Evolutionary conservation across 2,113 vertebrate species (phyloP), one percentile per base, ranked within the genome.

Genomic region (Saimiri boliviensis): DNA sequence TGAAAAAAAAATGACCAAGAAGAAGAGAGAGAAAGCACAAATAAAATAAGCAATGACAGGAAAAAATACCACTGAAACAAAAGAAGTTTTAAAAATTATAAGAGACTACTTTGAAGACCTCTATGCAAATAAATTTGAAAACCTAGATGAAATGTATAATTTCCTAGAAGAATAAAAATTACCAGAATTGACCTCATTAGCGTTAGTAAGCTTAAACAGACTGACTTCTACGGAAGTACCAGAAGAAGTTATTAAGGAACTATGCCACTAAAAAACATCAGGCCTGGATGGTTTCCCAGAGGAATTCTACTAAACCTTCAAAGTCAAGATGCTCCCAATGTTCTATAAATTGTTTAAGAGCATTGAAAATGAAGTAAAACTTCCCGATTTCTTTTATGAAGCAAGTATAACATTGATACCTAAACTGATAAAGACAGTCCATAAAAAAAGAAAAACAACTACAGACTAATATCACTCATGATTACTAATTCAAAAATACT

Each of bases 401-500:
- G 25, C 35, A 86, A 80, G 40, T 70, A 37, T 49, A 85, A 85
- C 47, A 90, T 32, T 89, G 68, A 93, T 45, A 45, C 5, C 35
- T 92, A 66, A 95, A 73, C 13, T 89, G 42, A 76, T 63, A 82
- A 76, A 60, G 42, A 86, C 10, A 73, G 19, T 5, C 19, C 27
- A 40, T 42, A 76, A 90, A 79, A 74, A 85, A 91, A 47, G 45
- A 85, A 94, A 60, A 35, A 30, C 30, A 14, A 35, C 8, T 45
- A 52, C 3, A 87, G 32, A 94, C 32, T 27, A 82, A n/a, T 85
- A 86, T 83, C 27, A 58, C 25, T 79, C 19, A 14, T 81, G 77
- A 88, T 66, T 93, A 93, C 30, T 70, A n/a, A 76, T 91, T 85
- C 8, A 8, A 84, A 92, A 96, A 91, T 54, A 71, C n/a, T 91